Evolutionary conservation across 2,888 invertebrate genomes (phyloP).

Genomic region (Oeneis ivallda): DNA sequence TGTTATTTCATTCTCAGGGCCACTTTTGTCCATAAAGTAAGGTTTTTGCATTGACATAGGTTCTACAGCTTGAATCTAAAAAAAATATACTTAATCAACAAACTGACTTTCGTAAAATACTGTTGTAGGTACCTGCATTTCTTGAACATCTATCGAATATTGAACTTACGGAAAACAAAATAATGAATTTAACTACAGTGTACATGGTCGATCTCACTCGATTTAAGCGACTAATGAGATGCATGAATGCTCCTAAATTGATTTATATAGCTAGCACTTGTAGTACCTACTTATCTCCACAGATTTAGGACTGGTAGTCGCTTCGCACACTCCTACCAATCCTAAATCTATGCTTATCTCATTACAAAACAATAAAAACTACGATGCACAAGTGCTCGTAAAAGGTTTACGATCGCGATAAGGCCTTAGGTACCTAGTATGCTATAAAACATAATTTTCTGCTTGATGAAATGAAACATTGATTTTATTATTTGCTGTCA

Average conservation of each 20-base stretch:
- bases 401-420: slow-evolving; percentile 51
- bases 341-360: too few relatives aligned
- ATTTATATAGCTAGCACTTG: slow-evolving; percentile 40
- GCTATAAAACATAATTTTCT: background rate
- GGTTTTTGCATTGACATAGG: slow-evolving; percentile 48
- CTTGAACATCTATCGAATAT: background rate
- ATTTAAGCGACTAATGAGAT: slow-evolving; percentile 50
- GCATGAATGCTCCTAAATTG: slow-evolving; percentile 52
- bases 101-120: background rate
- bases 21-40: slow-evolving; percentile 47
- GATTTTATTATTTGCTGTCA: too few relatives aligned
- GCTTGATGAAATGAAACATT: too few relatives aligned
- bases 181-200: slow-evolving; percentile 8
- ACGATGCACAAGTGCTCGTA: slow-evolving; percentile 70
- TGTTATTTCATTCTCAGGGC: slow-evolving; percentile 54
- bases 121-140: background rate
- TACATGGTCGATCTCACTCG: slow-evolving; percentile 18
- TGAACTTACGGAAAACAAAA: slow-evolving; percentile 24
- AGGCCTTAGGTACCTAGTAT: slow-evolving; percentile 23
- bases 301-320: too few relatives aligned
- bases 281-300: too few relatives aligned
- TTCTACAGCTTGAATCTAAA: slow-evolving; percentile 46
- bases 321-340: too few relatives aligned
- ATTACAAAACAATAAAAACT: slow-evolving; percentile 56
- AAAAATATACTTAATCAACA: slow-evolving; percentile 31